Percentiles rank a stretch among this genome's conserved stretches.
Evolutionary conservation across 35 echinoderm and acorn worm genomes (phyloP).

Genomic region (Lytechinus pictus): DNA sequence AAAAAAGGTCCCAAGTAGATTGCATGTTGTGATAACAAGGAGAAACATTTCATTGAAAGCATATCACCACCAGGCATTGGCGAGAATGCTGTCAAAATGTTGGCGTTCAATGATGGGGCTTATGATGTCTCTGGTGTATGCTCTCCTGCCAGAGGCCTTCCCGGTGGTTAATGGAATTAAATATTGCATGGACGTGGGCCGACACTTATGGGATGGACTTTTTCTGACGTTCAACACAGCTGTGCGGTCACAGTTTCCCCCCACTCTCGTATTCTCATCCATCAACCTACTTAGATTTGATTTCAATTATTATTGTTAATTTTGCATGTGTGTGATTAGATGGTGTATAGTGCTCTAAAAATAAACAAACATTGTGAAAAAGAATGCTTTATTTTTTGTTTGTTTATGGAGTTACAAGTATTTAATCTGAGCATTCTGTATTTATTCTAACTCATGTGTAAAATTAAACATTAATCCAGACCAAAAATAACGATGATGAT

Average conservation of each 20-base stretch:
- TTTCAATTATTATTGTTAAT: not conserved
- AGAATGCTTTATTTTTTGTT: too few species aligned
- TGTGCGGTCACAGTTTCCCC: not conserved
- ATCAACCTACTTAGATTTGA: constrained; percentile 1
- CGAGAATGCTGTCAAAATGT: not conserved
- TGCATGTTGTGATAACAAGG: not conserved
- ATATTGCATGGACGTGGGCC: not conserved
- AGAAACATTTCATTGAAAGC: not conserved
- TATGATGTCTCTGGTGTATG: not conserved
- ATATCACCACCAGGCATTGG: not conserved
- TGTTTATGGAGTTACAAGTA: too few species aligned
- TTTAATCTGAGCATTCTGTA: too few species aligned
- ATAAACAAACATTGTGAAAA: too few species aligned
- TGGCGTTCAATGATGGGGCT: not conserved
- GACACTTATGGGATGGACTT: not conserved
- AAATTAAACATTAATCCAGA: too few species aligned
- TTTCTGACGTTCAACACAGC: not conserved
- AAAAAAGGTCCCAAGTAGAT: not conserved
- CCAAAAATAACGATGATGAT: too few species aligned
- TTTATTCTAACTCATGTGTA: too few species aligned
- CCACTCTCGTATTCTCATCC: not conserved
- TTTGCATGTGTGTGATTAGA: not conserved
- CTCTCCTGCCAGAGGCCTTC: not conserved
- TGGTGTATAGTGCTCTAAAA: not conserved
- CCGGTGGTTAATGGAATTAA: constrained; percentile 6